Conservation (phyloP, 2,113 vertebrate species). For the Melanerpes aurifrons region DNA sequence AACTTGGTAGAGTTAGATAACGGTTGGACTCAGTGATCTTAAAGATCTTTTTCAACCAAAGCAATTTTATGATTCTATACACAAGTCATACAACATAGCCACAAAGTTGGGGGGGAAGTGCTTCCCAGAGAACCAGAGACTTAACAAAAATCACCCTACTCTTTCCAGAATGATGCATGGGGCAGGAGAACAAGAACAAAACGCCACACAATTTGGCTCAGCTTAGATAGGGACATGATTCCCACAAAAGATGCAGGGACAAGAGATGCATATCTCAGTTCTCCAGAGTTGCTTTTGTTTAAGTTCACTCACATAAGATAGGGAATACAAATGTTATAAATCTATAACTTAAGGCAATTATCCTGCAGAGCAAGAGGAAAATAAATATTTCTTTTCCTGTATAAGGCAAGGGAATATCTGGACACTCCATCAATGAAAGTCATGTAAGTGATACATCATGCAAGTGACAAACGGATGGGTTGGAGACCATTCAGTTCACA, state of each 20-base stretch:
- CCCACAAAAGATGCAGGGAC: not conserved
- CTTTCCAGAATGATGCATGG: not conserved
- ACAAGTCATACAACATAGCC: not conserved
- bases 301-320: not conserved
- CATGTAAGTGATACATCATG: not conserved
- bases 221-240: rapidly evolving
- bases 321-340: not conserved
- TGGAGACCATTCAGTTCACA: slow-evolving; percentile 5
- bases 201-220: not conserved
- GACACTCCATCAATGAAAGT: not conserved
- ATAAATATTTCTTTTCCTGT: not conserved
- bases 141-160: not conserved
- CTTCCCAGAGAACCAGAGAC: not conserved
- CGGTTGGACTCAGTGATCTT: too few species aligned
- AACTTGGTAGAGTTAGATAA: too few species aligned
- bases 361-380: not conserved
- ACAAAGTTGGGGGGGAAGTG: not conserved
- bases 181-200: not conserved
- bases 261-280: not conserved
- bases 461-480: not conserved
- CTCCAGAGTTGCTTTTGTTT: not conserved
- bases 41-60: too few species aligned
- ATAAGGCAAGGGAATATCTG: not conserved
- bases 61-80: too few species aligned
- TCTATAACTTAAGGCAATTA: slow-evolving; percentile 18